A percentile compares a stretch with the other conserved stretches of the same genome.
phyloP scores from a whole-genome alignment of 1,140 invertebrate genomes.

The Orius laevigatus region DNA sequence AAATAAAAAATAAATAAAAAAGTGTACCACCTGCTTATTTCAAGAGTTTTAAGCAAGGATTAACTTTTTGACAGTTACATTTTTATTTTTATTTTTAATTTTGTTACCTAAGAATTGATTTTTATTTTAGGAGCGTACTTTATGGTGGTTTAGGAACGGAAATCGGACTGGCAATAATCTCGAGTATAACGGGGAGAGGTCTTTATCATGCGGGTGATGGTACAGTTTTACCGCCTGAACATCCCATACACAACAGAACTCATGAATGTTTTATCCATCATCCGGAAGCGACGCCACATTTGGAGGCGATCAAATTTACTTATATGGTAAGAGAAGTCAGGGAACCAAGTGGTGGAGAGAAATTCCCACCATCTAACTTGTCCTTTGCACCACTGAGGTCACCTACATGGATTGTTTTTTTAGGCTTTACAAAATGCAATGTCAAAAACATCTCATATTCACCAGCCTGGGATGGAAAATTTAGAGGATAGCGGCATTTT shows the following conservation, averaged over 20 bases:
- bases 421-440: slow-evolving; percentile 23
- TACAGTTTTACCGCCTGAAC: slow-evolving; percentile 24
- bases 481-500: slow-evolving; percentile 29
- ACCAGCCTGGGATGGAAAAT: slow-evolving; percentile 30
- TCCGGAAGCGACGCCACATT: slow-evolving; percentile 1
- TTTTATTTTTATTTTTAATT: not conserved
- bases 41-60: not conserved
- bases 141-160: slow-evolving; percentile 33
- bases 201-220: slow-evolving; percentile 29
- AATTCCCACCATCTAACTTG: too few species aligned
- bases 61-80: slow-evolving; percentile 9
- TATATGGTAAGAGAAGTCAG: slow-evolving; percentile 10
- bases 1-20: too few species aligned
- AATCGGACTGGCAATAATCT: slow-evolving; percentile 29
- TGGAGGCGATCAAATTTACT: slow-evolving; percentile 10
- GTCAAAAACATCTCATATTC: slow-evolving; percentile 22
- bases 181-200: slow-evolving; percentile 27
- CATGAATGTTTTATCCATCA: slow-evolving; percentile 19
- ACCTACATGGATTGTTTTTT: too few species aligned
- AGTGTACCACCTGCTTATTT: too few species aligned
- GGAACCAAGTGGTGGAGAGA: slow-evolving; percentile 3
- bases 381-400: too few species aligned
- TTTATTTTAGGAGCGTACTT: slow-evolving; percentile 27
- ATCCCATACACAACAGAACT: slow-evolving; percentile 14
- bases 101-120: not conserved